Percentiles rank a stretch among this genome's conserved stretches.
phyloP scores from a whole-genome alignment of 2,797 vertebrate genomes.

The Coranthus polyacanthus region DNA sequence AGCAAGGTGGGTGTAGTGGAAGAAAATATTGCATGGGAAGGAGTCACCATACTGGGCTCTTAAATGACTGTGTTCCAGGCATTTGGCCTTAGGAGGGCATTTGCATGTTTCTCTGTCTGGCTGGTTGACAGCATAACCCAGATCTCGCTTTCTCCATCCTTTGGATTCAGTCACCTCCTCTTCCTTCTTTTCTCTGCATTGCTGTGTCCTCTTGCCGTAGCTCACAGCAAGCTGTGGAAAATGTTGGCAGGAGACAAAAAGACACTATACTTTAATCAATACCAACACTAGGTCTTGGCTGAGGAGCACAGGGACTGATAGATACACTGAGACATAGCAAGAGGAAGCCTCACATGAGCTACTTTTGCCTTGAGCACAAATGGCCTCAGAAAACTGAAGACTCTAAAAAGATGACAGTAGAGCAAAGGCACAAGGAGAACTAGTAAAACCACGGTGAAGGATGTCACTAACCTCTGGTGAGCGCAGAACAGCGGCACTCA shows the following conservation, averaged over 20 bases:
- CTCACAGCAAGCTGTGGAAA: constrained; percentile 68
- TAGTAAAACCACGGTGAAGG: constrained; percentile 41
- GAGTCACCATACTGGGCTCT: constrained; percentile 57
- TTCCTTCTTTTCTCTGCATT: constrained; percentile 40
- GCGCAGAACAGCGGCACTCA: background rate
- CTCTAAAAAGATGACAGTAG: constrained; percentile 46
- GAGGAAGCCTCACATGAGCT: constrained; percentile 50
- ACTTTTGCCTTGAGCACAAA: constrained; percentile 70
- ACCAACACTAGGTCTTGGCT: constrained; percentile 75
- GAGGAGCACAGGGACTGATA: constrained; percentile 50
- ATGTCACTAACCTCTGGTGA: constrained; percentile 24
- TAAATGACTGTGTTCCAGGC: constrained; percentile 64
- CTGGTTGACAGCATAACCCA: constrained; percentile 41
- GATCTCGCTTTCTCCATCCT: constrained; percentile 43
- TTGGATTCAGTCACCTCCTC: constrained; percentile 59
- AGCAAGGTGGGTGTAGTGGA: constrained; percentile 52
- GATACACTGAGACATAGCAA: constrained; percentile 32
- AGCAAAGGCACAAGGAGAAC: constrained; percentile 31
- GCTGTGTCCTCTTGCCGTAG: constrained; percentile 64
- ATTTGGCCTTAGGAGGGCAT: constrained; percentile 61
- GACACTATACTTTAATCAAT: constrained; percentile 79
- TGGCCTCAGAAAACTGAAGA: constrained; percentile 64
- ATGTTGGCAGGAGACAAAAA: constrained; percentile 78
- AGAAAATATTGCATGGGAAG: constrained; percentile 50
- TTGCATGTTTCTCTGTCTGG: constrained; percentile 46